Conservation (phyloP, 2,888 invertebrate genomes). For the Athalia circularis region DNA sequence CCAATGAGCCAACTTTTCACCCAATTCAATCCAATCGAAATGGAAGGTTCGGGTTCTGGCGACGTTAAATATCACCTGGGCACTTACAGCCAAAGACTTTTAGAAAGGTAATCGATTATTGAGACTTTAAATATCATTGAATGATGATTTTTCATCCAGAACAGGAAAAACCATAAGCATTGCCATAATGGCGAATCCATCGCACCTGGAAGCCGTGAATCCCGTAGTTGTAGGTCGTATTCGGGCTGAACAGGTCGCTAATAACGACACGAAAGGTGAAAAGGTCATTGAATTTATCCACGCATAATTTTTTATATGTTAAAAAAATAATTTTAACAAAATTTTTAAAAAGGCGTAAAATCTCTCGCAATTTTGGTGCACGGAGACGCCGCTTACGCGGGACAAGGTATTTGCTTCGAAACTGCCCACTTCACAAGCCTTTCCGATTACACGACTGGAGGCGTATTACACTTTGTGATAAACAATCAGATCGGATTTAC, state of each 20-base stretch:
- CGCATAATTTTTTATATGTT: background rate
- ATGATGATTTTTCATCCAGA: slow-evolving; percentile 50
- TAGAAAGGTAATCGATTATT: slow-evolving; percentile 59
- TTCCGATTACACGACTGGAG: slow-evolving; percentile 81
- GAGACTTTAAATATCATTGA: slow-evolving; percentile 57
- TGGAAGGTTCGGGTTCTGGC: slow-evolving; percentile 88
- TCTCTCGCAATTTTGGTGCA: slow-evolving; percentile 82
- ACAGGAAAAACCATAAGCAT: slow-evolving; percentile 79
- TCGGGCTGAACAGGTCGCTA: slow-evolving; percentile 90
- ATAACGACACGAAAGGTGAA: slow-evolving; percentile 84
- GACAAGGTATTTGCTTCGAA: slow-evolving; percentile 83
- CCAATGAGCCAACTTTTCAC: slow-evolving; percentile 93
- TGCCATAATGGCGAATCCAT: slow-evolving; percentile 95
- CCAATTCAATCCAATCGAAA: slow-evolving; percentile 91
- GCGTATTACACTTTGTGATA: slow-evolving; percentile 80
- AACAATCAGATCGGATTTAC: slow-evolving; percentile 91
- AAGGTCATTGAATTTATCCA: slow-evolving; percentile 59
- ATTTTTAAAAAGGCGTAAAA: slow-evolving; percentile 77
- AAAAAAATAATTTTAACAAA: too few species aligned
- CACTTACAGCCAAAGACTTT: slow-evolving; percentile 81
- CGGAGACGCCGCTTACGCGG: slow-evolving; percentile 81
- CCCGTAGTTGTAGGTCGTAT: slow-evolving; percentile 93
- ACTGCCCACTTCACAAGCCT: slow-evolving; percentile 79
- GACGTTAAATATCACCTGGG: slow-evolving; percentile 97
- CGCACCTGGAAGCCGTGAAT: slow-evolving; percentile 93